phyloP scores from a whole-genome alignment of 2,113 vertebrate genomes.

The Larimichthys polyactis region DNA sequence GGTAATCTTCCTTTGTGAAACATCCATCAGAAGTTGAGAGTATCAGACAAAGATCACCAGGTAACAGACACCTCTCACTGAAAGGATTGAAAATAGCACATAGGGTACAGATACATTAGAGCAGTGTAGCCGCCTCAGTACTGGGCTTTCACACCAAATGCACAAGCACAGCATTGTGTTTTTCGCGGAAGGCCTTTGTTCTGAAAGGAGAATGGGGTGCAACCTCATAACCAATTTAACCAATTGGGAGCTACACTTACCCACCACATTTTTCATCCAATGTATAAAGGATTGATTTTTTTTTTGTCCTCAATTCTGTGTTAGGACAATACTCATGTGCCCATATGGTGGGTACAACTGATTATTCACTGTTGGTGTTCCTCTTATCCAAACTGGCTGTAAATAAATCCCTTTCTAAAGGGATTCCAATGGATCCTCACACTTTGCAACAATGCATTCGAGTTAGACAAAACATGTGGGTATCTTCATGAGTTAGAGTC shows the following conservation, averaged over 20 bases:
- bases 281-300: not conserved
- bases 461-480: not conserved
- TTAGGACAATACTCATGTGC: not conserved
- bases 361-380: not conserved
- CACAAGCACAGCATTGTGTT: not conserved
- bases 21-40: not conserved
- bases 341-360: not conserved
- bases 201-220: not conserved
- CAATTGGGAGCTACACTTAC: not conserved
- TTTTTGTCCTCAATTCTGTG: not conserved
- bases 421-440: not conserved
- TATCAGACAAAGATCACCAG: conserved; percentile 1
- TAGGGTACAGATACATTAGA: not conserved
- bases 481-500: not conserved
- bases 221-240: not conserved
- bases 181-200: not conserved
- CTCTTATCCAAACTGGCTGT: not conserved
- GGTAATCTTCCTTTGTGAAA: not conserved
- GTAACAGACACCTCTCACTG: not conserved
- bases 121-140: not conserved
- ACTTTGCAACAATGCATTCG: not conserved
- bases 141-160: conserved; percentile 1
- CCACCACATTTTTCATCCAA: not conserved
- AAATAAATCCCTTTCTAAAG: not conserved
- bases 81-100: not conserved